Evolutionary conservation across 2,888 invertebrate genomes (phyloP), one percentile per base, ranked within the genome.

Genomic region (Cataglyphis livida): DNA sequence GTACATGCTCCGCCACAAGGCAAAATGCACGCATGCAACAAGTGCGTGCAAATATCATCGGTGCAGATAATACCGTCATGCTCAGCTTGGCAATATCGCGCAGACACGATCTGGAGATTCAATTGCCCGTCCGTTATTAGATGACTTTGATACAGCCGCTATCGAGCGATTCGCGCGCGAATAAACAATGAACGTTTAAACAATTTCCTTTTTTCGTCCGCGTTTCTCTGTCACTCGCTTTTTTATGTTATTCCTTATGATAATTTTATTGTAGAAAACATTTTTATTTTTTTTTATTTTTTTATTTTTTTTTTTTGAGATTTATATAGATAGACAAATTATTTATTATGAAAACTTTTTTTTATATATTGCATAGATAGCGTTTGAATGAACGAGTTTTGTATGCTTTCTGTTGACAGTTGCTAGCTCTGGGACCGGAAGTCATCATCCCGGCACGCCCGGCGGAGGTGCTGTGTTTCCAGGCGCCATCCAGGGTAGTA

Each of bases 351-450:
- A 48, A 51, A 51, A 12, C 1, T 71, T 59, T 10, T 38, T 59
- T 6, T 18, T 44, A 9, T 71, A 3, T 35, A 54, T 32, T 5
- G 35, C 1, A 48, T 66, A 25, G 21, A 68, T 35, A 15, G 6
- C 25, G 25, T 25, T 25, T 25, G 25, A 25, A 25, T 25, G 25
- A 25, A 41, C 10, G 12, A 2, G 0, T 12, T n/a, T 76, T 38
- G 18, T 38, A 5, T 44, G 18, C 12, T 75, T 41, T n/a, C 12
- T 21, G 38, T 38, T 41, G 32, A 54, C 87, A 95, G 95, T 95
- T n/a, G 94, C 95, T 6, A 93, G 94, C 79, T 95, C 95, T 54
- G 95, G 95, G 35, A 94, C 95, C 15, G 95, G 95, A 28, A 93
- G 93, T 44, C 95, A 95, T 76, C 93, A 93, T 87, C 91, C 93